Evolutionary conservation across 2,888 invertebrate genomes (phyloP), one percentile per base, ranked within the genome.

Genomic region (Rhogogaster chlorosoma): DNA sequence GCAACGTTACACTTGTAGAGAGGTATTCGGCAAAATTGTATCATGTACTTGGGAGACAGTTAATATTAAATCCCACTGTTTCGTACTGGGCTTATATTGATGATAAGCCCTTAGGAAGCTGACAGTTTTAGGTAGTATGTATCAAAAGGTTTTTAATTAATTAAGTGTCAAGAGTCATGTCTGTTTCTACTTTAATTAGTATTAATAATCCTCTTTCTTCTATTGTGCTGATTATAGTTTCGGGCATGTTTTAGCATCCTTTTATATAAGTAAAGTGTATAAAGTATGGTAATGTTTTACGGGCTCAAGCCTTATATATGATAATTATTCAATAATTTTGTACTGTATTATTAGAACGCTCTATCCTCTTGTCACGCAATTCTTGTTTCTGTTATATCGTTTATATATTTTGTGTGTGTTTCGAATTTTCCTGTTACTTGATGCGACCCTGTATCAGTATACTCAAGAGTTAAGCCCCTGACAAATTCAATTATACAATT

Each of bases 81-180:
- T 83, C 49, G 29, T 64, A 45, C 67, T 15, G 49, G 67, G 67
- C 67, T 83, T 45, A 45, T 67, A 45, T 45, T 49, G 45, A 70
- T 18, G 70, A 83, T 42, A 57, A 83, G 67, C 29, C 70, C 29
- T 49, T 83, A 26, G 83, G 29, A 61, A 80, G 38, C 29, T 29
- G 12, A 83, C 83, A 83, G 83, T 67, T 67, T 83, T 83, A 83
- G 67, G 49, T 83, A 83, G 83, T 83, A 67, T 70, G 70, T 83
- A 70, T 67, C 83, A 83, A 57, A 83, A 70, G 57, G 64, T 83
- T 83, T 83, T 83, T 49, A 83, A 83, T 83, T 49, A 83, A 83
- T 83, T 83, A 83, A 83, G 83, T 83, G 83, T 83, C 83, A 67
- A 64, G 53, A 83, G 83, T 83, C 83, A 70, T 83, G 83, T 83